Percentiles rank a stretch among this genome's conserved stretches.
Conservation (phyloP, 2,797 vertebrate genomes). For the Numenius phaeopus region DNA sequence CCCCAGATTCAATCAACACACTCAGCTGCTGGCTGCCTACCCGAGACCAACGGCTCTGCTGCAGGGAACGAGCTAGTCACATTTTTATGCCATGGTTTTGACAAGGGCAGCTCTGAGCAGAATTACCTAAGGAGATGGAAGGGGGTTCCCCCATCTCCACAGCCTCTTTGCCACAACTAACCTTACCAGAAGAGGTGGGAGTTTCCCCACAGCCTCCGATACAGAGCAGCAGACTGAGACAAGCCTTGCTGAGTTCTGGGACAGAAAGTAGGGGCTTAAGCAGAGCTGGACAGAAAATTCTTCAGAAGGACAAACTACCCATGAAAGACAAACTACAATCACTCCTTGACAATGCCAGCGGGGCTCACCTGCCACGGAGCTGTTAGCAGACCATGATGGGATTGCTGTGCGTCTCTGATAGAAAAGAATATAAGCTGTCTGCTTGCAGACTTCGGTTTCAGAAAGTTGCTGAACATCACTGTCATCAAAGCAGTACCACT, state of each 20-base stretch:
- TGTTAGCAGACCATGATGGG: conserved; percentile 98
- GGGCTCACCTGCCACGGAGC: conserved; percentile 92
- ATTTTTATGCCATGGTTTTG: neutral
- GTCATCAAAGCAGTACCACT: conserved; percentile 99
- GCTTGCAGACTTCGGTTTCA: conserved; percentile 95
- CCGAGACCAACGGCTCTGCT: rapidly evolving
- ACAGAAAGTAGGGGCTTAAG: neutral
- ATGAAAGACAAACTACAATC: neutral
- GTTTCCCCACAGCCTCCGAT: rapidly evolving
- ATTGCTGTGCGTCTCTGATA: conserved; percentile 96
- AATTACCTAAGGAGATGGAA: rapidly evolving
- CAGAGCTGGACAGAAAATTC: neutral
- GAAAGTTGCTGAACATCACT: conserved; percentile 93
- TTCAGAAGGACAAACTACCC: neutral
- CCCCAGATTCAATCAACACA: neutral
- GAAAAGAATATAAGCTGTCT: conserved; percentile 95
- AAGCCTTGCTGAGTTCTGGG: neutral
- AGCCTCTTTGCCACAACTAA: neutral
- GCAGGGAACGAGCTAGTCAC: rapidly evolving
- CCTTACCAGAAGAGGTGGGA: neutral
- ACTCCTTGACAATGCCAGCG: neutral
- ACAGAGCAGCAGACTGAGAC: neutral
- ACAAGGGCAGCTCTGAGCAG: neutral
- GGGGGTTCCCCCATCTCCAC: neutral
- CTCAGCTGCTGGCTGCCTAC: neutral